Conservation (phyloP, 1,140 invertebrate genomes). For the Linepithema humile region DNA sequence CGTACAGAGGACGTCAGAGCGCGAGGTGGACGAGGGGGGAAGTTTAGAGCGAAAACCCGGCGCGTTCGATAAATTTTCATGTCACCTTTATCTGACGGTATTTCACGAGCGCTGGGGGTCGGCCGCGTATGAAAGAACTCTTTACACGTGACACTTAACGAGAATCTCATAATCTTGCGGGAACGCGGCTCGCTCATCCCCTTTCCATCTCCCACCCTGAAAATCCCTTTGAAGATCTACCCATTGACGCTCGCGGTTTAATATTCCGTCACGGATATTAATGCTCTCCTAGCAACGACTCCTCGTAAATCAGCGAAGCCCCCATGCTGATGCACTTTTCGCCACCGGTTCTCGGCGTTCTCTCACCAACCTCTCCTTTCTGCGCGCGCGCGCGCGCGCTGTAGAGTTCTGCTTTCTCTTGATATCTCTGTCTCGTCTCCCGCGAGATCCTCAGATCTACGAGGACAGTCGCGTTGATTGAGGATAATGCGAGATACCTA, state of each 20-base stretch:
- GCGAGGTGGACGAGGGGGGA: not conserved
- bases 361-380: not conserved
- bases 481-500: constrained; percentile 73
- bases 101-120: constrained; percentile 56
- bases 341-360: constrained; percentile 58
- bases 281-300: constrained; percentile 68
- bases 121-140: constrained; percentile 67
- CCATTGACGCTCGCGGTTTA: constrained; percentile 72
- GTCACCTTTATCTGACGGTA: constrained; percentile 61
- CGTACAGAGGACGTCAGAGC: not conserved
- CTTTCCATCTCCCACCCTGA: constrained; percentile 46
- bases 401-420: not conserved
- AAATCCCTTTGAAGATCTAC: constrained; percentile 71
- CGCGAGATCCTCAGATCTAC: not conserved
- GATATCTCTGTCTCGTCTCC: not conserved
- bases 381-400: no score
- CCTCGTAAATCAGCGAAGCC: constrained; percentile 71
- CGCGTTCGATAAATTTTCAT: constrained; percentile 59
- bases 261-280: constrained; percentile 74
- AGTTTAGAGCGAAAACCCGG: constrained; percentile 49
- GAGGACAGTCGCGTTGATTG: constrained; percentile 65
- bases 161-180: constrained; percentile 73
- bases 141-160: constrained; percentile 73
- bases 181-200: constrained; percentile 57
- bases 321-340: constrained; percentile 68